Base-by-base conservation (phyloP, 2,797 vertebrate species). In the Microcaecilia unicolor region DNA sequence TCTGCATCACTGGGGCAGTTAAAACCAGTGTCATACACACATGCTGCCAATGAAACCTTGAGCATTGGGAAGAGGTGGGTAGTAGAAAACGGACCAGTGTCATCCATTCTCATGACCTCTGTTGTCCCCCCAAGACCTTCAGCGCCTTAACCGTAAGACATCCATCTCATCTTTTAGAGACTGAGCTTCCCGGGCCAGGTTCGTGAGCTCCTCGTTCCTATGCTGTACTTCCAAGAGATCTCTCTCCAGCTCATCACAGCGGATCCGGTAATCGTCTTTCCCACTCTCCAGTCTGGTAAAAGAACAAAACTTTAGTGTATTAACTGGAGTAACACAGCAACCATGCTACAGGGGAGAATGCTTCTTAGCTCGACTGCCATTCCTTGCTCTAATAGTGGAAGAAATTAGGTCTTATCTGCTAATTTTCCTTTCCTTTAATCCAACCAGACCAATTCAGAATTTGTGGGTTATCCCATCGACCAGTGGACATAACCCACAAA, bases 111-210 rank as follows among this genome's bases (percentile, higher is more conserved):
- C 8, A 10, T 13, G 8, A 15, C 12, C 5, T 7, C 8, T 8
- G 13, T 19, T 17, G 9, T 12, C 15, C 11, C 7, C 8, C 15
- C 11, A n/a, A n/a, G n/a, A n/a, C n/a, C n/a, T n/a, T n/a, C n/a
- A n/a, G n/a, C 3, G 8, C 4, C 14, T 69, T 59, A 35, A 91
- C 91, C 90, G 74, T 19, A 95, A 85, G 9, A 92, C 83, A 20
- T 94, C 91, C 88, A 94, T 95, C 66, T 95, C 91, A 2, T 95
- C 90, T 58, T 91, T 90, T 10, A 95, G 75, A 0, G 73, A 57
- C 65, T 92, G 90, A 0, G 90, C 88, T 50, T 94, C 90, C 33
- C 90, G 81, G 1, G 91, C 90, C 44, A 94, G 75, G 52, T 84
- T 86, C 38, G 82, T 89, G 50, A 95, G 81, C 9, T 88, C 86